Base-by-base conservation (phyloP, 2,797 vertebrate species). In the Bucorvus abyssinicus region DNA sequence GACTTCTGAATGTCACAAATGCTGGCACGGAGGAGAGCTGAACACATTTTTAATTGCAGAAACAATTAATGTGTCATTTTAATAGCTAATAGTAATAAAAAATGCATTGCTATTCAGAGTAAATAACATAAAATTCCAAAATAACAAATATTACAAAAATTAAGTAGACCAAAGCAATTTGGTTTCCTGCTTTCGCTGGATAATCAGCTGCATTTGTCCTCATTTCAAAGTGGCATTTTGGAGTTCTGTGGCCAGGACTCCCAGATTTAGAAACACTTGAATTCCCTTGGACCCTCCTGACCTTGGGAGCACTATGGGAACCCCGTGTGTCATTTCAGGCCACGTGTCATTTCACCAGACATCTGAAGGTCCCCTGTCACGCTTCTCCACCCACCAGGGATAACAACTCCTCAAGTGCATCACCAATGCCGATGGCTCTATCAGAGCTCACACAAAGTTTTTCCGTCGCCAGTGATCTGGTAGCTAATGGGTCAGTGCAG, bases 61-160 rank as follows among this genome's bases (percentile, higher is more conserved):
- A 94, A 93, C 89, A 95, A 95, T 96, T 94, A 94, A 95, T 89
- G 67, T 94, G 93, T 77, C 94, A 85, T 92, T 90, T 94, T 90
- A 93, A 92, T 74, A 79, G 93, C 91, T 94, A 96, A 96, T 65
- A 90, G 86, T 64, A 92, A 92, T 95, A 91, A 94, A 93, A 89
- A 79, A 60, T 12, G 24, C 1, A 1, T 67, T 0, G 0, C 57
- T 82, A 29, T 77, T 89, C 80, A 34, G 38, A 63, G 71, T 82
- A 87, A 94, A 44, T 21, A 86, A 71, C 57, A 93, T 34, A 82
- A 90, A 93, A 77, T 89, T 92, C 87, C 52, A 29, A 87, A 95
- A 90, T 18, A 89, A 88, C 6, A 79, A 60, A 94, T 77, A 89
- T 13, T 38, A 64, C 19, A 60, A 79, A 86, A 89, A 84, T 40